Base-by-base conservation (phyloP, 2,888 invertebrate genomes). In the Thymelicus acteon region DNA sequence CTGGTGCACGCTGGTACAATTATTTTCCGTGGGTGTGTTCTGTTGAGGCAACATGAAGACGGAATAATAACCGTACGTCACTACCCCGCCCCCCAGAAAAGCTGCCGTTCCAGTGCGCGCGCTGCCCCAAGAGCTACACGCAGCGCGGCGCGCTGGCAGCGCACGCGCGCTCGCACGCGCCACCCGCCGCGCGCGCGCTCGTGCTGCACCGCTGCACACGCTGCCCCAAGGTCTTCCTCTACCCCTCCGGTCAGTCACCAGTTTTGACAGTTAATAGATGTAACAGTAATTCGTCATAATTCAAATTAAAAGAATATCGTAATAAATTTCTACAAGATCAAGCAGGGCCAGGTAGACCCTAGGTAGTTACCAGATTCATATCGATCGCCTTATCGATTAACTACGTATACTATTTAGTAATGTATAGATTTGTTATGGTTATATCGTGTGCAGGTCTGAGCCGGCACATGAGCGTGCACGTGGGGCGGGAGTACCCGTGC, bases 41-140 rank as follows among this genome's bases (percentile, higher is more conserved):
- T 19, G 19, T 19, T 19, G 19, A 19, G 19, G 19, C 19, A 19
- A 19, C 19, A 19, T 19, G 19, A 19, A 19, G 1, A 19, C 19
- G 19, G 19, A 40, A 8, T 40, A 40, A 7, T 40, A 40, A 40
- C 40, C 40, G 1, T 8, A 8, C 8, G 0, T 7, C 40, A 40
- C 8, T 0, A 7, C 39, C 39, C 40, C 15, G 37, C 5, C 12
- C 4, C 64, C 4, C 80, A 91, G 95, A 95, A 37, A 92, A 94
- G 65, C 96, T 96, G 72, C 97, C 97, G 8, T 95, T 95, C 88
- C 92, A 93, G 75, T 97, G 97, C 82, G 85, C 92, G 0, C 87
- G 89, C 74, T 97, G 97, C 79, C 90, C 94, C 0, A 96, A 95
- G 82, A 95, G 96, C 73, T 97, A 96, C 87, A 96, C 96, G 0